A percentile compares a stretch with the other conserved stretches of the same genome.
Conservation (phyloP, 1,140 invertebrate genomes). For the Drosophila saltans region DNA sequence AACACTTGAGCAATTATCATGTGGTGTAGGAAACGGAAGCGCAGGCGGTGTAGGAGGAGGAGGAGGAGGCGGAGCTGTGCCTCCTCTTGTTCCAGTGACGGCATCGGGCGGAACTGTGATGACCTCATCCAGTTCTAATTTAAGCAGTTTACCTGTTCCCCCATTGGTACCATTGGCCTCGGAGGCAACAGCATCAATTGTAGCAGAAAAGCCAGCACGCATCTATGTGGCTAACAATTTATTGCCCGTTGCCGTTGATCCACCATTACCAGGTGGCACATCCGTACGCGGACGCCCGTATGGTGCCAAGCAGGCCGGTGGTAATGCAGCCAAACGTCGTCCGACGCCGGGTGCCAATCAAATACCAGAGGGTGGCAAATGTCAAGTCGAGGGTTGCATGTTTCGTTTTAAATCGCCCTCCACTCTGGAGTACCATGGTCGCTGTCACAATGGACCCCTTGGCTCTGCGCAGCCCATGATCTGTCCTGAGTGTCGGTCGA, state of each 20-base stretch:
- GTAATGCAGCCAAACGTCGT: conserved; percentile 40
- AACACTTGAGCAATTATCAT: conserved; percentile 8
- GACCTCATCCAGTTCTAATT: neutral
- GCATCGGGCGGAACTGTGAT: conserved; percentile 3
- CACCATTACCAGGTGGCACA: conserved; percentile 55
- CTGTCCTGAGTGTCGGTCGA: conserved; percentile 87
- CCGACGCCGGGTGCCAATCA: conserved; percentile 26
- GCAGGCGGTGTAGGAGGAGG: neutral
- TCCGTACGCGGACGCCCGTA: conserved; percentile 75
- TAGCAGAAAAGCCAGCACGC: conserved; percentile 62
- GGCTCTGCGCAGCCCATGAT: conserved; percentile 83
- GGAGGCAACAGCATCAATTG: conserved; percentile 21
- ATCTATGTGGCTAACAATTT: conserved; percentile 82
- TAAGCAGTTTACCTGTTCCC: conserved; percentile 51
- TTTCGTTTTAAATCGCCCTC: conserved; percentile 79
- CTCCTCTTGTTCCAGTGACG: conserved; percentile 60
- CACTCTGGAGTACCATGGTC: conserved; percentile 85
- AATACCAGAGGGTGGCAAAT: conserved; percentile 56
- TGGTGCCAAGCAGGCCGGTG: conserved; percentile 69
- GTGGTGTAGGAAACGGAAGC: neutral
- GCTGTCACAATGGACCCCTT: conserved; percentile 86
- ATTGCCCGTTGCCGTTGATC: conserved; percentile 54
- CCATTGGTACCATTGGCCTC: conserved; percentile 53
- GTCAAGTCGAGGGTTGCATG: conserved; percentile 74
- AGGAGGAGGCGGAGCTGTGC: conserved; percentile 28